A percentile compares a stretch with the other conserved stretches of the same genome.
These are phyloP conservation scores for Zophobas atratus DNA, from an alignment of 1,140 invertebrate species.

Conservation along the genomic window DNA sequence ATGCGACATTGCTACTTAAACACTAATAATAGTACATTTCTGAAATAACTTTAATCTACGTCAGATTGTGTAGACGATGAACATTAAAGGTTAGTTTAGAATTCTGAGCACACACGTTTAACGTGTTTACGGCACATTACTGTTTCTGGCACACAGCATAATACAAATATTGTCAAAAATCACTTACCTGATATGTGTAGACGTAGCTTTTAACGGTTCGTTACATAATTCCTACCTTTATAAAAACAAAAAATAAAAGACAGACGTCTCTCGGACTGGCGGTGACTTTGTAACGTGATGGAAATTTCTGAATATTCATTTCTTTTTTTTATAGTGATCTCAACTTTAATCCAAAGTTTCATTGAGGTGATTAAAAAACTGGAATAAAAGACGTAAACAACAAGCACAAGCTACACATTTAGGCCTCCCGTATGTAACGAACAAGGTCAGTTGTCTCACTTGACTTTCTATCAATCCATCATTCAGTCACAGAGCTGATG, in stretches of 20 bases:
- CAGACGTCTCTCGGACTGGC: background rate
- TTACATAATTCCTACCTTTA: background rate
- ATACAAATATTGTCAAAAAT: too few species aligned
- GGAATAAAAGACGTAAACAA: constrained; percentile 35
- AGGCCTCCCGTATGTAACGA: constrained; percentile 17
- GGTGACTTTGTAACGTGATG: constrained; percentile 1
- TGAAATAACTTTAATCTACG: too few species aligned
- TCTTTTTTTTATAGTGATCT: background rate
- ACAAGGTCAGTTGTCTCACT: constrained; percentile 44
- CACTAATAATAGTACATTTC: too few species aligned
- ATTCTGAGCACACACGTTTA: too few species aligned
- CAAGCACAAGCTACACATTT: constrained; percentile 30
- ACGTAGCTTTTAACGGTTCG: background rate
- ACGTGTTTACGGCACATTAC: too few species aligned
- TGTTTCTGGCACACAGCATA: too few species aligned
- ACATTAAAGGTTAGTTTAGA: too few species aligned
- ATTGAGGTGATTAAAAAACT: constrained; percentile 13
- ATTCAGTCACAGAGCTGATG: constrained; percentile 26
- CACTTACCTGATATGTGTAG: too few species aligned
- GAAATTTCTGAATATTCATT: constrained; percentile 20
- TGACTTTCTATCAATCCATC: constrained; percentile 45
- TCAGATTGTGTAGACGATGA: too few species aligned
- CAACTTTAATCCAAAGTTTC: constrained; percentile 30
- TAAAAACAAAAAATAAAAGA: constrained; percentile 2
- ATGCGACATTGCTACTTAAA: too few species aligned